Conservation (phyloP, 37 sponge, comb jelly and placozoan species). For the Halichondria panicea region DNA sequence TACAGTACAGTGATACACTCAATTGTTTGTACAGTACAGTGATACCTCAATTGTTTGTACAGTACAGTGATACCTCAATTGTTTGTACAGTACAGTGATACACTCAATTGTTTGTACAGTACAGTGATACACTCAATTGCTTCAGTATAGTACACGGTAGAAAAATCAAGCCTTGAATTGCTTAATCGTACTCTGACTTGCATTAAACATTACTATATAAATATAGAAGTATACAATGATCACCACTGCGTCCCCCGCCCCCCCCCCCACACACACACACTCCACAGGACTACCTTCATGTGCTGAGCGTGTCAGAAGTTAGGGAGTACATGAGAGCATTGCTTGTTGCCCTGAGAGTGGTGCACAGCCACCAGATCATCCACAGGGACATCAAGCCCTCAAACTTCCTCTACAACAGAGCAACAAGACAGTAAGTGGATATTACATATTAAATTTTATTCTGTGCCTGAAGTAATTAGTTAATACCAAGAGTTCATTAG, state of each 20-base stretch:
- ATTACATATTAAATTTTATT: not conserved
- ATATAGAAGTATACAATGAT: no score
- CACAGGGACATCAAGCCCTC: conserved; percentile 98
- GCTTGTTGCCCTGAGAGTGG: conserved; percentile 78
- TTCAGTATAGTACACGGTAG: not conserved
- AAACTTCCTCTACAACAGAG: conserved; percentile 94
- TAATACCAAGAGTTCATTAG: no score
- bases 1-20: no score
- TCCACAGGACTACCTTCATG: conserved; percentile 63
- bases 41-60: not conserved
- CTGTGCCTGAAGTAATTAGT: not conserved
- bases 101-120: not conserved
- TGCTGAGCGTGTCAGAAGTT: conserved; percentile 54
- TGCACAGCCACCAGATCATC: conserved; percentile 84
- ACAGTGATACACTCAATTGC: no score
- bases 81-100: no score
- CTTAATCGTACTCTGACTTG: no score
- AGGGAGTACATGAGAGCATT: conserved; percentile 84
- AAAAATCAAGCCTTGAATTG: no score
- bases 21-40: not conserved
- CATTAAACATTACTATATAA: no score
- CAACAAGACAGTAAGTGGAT: conserved; percentile 39
- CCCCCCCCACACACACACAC: not conserved
- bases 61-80: not conserved
- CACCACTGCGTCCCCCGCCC: not conserved